Evolutionary conservation across 2,888 invertebrate genomes (phyloP).

Genomic region (Itoplectis maculator): DNA sequence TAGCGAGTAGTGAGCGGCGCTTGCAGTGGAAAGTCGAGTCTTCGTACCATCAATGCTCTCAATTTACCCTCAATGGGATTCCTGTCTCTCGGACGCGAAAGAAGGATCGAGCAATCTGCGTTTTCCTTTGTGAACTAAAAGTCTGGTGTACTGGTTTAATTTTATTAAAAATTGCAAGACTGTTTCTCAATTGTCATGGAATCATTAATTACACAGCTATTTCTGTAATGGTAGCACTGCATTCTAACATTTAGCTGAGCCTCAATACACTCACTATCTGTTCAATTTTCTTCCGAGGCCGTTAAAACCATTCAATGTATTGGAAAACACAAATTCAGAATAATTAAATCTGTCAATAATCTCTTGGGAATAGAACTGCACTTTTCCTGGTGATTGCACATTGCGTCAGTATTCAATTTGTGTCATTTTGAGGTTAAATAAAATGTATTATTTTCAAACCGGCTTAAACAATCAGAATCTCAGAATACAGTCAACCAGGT

Average conservation of each 20-base stretch:
- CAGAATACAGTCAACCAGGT: not conserved
- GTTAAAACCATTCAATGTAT: not conserved
- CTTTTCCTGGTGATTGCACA: no score
- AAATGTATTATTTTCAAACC: no score
- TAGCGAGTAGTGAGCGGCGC: not conserved
- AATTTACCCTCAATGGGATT: not conserved
- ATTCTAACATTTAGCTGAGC: not conserved
- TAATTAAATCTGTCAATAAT: not conserved
- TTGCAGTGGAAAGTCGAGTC: not conserved
- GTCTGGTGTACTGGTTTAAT: not conserved
- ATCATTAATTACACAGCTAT: not conserved
- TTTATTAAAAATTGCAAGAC: constrained; percentile 7
- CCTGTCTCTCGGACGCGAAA: not conserved
- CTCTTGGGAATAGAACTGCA: no score
- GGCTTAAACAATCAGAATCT: no score
- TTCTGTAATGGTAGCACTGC: no score
- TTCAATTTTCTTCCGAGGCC: not conserved
- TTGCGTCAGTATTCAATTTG: no score
- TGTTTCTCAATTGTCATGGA: not conserved
- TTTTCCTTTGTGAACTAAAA: not conserved
- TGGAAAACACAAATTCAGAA: not conserved
- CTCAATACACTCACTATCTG: not conserved
- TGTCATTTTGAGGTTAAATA: no score
- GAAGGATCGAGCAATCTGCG: not conserved
- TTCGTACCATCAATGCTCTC: not conserved